These are phyloP conservation scores for Crambe crambe DNA, from an alignment of 37 sponge, comb jelly and placozoan genomes.

Conservation along the genomic window DNA sequence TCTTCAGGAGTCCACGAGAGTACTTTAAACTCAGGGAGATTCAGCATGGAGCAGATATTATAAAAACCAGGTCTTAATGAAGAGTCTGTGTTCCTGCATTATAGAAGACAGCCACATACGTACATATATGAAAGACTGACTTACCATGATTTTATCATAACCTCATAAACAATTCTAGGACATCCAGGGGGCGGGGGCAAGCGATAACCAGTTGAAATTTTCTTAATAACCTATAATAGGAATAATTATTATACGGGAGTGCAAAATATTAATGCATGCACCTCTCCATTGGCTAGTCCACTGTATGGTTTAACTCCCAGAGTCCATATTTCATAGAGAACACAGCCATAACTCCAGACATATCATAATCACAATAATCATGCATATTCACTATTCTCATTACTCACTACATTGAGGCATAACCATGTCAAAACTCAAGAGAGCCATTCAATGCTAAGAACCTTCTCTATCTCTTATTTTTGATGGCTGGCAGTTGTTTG, in stretches of 20 bases:
- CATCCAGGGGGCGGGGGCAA: conserved; percentile 51
- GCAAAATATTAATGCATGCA: neutral
- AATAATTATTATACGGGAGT: neutral
- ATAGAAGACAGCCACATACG: no score
- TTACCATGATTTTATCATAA: conserved; percentile 57
- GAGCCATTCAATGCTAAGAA: no score
- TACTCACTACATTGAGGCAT: no score
- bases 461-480: no score
- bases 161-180: conserved; percentile 26
- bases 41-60: conserved; percentile 4
- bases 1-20: conserved; percentile 32
- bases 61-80: conserved; percentile 19
- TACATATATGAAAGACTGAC: no score
- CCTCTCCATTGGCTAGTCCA: neutral
- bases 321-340: conserved; percentile 44
- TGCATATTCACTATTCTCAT: no score
- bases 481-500: no score
- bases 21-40: conserved; percentile 19
- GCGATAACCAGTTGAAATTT: conserved; percentile 15
- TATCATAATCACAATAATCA: no score
- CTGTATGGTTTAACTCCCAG: conserved; percentile 15
- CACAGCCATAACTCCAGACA: conserved; percentile 44
- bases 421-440: no score
- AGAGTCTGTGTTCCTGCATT: conserved; percentile 13
- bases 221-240: neutral